Conservation (phyloP, 2,888 invertebrate species). For the Petrophora chlorosata region DNA sequence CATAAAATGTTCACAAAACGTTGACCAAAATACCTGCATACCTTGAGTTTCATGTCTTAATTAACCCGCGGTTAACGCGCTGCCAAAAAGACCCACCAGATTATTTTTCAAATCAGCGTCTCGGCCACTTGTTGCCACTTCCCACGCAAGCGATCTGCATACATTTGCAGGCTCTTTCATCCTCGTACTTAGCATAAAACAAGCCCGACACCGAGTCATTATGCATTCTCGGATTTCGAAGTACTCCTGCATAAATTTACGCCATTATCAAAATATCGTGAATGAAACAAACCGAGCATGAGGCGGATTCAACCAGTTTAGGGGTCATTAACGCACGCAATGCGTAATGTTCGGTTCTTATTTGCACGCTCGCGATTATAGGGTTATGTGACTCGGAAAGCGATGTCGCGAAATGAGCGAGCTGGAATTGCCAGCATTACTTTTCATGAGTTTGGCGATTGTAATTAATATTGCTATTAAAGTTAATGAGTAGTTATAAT, state of each 20-base stretch:
- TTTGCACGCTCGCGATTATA: constrained; percentile 43
- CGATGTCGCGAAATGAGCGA: constrained; percentile 27
- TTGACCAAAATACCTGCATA: constrained; percentile 20
- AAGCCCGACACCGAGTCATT: constrained; percentile 77
- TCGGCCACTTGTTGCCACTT: constrained; percentile 80
- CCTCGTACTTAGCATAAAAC: constrained; percentile 80
- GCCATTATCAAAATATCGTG: constrained; percentile 81
- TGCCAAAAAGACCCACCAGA: constrained; percentile 54
- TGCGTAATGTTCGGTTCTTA: constrained; percentile 54
- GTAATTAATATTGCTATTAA: constrained; percentile 25
- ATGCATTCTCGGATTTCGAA: constrained; percentile 78
- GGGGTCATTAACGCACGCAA: constrained; percentile 78
- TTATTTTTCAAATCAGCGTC: constrained; percentile 62
- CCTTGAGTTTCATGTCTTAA: constrained; percentile 59
- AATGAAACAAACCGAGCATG: constrained; percentile 69
- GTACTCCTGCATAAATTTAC: constrained; percentile 76
- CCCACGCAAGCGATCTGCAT: constrained; percentile 81
- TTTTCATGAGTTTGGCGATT: constrained; percentile 25
- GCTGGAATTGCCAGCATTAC: constrained; percentile 27
- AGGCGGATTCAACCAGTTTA: constrained; percentile 70
- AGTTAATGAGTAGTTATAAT: constrained; percentile 19
- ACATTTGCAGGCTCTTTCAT: constrained; percentile 77
- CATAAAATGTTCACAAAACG: not conserved
- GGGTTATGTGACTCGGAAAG: constrained; percentile 40
- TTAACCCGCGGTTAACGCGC: constrained; percentile 62